Conservation (phyloP, 2,888 invertebrate species). For the Piscicola geometra region DNA sequence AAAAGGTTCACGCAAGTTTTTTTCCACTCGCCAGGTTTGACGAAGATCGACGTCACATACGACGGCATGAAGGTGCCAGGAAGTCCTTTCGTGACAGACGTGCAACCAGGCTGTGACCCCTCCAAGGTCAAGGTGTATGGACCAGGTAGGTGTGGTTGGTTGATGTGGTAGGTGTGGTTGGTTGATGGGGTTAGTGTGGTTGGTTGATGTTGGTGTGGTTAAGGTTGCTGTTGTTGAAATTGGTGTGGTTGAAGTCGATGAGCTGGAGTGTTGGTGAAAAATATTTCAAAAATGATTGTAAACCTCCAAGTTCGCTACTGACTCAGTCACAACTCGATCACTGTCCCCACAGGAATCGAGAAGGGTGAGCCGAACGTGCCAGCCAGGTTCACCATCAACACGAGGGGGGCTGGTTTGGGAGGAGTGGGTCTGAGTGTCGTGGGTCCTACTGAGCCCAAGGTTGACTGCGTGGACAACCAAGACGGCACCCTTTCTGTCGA, state of each 20-base stretch:
- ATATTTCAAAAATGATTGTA: too few relatives aligned
- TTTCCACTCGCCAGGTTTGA: conserved; percentile 60
- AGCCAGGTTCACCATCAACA: conserved; percentile 76
- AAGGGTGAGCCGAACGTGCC: conserved; percentile 67
- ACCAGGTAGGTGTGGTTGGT: conserved; percentile 56
- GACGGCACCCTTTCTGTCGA: conserved; percentile 80
- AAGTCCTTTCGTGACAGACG: conserved; percentile 74
- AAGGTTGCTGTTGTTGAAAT: too few relatives aligned
- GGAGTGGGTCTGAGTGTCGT: conserved; percentile 76
- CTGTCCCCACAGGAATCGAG: conserved; percentile 70
- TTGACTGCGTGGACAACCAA: conserved; percentile 76
- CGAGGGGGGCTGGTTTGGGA: conserved; percentile 71
- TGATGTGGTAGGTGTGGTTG: too few relatives aligned
- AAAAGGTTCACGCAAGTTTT: neutral
- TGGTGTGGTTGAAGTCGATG: too few relatives aligned
- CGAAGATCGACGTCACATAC: conserved; percentile 74
- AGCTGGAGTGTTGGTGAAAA: too few relatives aligned
- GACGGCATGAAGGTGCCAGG: conserved; percentile 77
- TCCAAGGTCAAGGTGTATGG: conserved; percentile 74
- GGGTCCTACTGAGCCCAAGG: conserved; percentile 71
- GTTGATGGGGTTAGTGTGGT: too few relatives aligned
- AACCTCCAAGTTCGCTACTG: too few relatives aligned
- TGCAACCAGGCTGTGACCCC: conserved; percentile 72
- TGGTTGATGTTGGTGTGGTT: too few relatives aligned
- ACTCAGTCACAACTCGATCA: too few relatives aligned